These are phyloP conservation scores for Echinometra lucunter DNA, from an alignment of 53 echinoderm and acorn worm genomes.

Conservation along the genomic window DNA sequence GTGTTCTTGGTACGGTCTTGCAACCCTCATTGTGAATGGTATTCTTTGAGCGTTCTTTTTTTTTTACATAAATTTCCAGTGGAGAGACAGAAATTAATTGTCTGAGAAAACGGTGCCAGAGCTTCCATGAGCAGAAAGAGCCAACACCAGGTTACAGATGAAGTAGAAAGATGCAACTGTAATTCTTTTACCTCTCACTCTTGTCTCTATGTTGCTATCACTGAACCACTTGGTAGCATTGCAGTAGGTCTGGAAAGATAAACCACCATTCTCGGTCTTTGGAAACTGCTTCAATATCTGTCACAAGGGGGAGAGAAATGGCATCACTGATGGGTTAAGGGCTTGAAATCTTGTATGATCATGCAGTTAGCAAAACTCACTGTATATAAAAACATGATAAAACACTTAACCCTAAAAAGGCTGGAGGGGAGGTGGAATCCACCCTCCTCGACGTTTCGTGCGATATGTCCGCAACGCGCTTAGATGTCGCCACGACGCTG, in stretches of 20 bases:
- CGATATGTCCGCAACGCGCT: too few relatives aligned
- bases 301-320: neutral
- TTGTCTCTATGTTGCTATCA: constrained; percentile 76
- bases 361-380: too few relatives aligned
- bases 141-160: neutral
- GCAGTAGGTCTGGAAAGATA: constrained; percentile 90
- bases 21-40: too few relatives aligned
- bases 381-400: too few relatives aligned
- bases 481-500: too few relatives aligned
- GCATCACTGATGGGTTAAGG: neutral
- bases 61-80: too few relatives aligned
- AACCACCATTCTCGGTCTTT: constrained; percentile 62
- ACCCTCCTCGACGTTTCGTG: too few relatives aligned
- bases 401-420: too few relatives aligned
- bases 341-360: neutral
- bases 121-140: neutral
- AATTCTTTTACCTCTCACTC: constrained; percentile 75
- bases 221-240: constrained; percentile 87
- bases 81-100: too few relatives aligned
- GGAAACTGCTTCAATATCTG: constrained; percentile 82
- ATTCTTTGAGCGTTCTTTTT: too few relatives aligned
- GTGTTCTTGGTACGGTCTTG: too few relatives aligned
- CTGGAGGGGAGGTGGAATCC: too few relatives aligned
- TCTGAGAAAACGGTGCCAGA: neutral
- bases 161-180: neutral